A percentile compares a stretch with the other conserved stretches of the same genome.
Evolutionary conservation across 92 coral and sea anemone genomes (phyloP).

Genomic region (Micromussa lordhowensis): DNA sequence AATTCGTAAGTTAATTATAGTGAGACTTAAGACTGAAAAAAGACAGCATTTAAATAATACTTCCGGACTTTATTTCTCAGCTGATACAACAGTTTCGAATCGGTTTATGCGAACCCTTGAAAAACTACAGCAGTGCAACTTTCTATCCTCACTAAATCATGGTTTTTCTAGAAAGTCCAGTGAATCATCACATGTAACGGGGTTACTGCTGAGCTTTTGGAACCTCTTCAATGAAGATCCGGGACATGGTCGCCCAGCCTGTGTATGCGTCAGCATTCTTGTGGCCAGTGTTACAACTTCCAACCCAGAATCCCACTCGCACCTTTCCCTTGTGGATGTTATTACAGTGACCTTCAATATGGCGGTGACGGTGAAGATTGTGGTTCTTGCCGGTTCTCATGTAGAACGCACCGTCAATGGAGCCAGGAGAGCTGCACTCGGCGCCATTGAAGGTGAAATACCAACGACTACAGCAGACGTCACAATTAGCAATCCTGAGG

Average conservation of each 20-base stretch:
- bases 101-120: too few relatives aligned
- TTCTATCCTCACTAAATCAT: background rate
- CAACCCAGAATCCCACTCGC: conserved; percentile 65
- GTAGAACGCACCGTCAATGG: conserved; percentile 53
- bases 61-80: background rate
- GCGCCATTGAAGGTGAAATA: conserved; percentile 66
- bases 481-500: conserved; percentile 25
- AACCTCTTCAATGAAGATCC: conserved; percentile 39
- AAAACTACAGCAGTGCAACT: too few relatives aligned
- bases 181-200: background rate
- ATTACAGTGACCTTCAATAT: too few relatives aligned
- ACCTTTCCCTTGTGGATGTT: too few relatives aligned
- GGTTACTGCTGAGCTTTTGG: conserved; percentile 31
- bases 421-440: conserved; percentile 40
- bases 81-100: background rate
- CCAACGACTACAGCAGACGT: conserved; percentile 62
- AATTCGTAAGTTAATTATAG: too few relatives aligned
- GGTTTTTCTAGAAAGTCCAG: conserved; percentile 1
- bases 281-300: background rate
- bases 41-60: background rate
- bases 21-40: too few relatives aligned
- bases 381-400: background rate
- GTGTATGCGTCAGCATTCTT: too few relatives aligned
- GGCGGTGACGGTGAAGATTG: conserved; percentile 16
- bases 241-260: conserved; percentile 11